Evolutionary conservation across 2,797 vertebrate species (phyloP), one percentile per base, ranked within the genome.

Genomic region (Sebastes trivittatus): DNA sequence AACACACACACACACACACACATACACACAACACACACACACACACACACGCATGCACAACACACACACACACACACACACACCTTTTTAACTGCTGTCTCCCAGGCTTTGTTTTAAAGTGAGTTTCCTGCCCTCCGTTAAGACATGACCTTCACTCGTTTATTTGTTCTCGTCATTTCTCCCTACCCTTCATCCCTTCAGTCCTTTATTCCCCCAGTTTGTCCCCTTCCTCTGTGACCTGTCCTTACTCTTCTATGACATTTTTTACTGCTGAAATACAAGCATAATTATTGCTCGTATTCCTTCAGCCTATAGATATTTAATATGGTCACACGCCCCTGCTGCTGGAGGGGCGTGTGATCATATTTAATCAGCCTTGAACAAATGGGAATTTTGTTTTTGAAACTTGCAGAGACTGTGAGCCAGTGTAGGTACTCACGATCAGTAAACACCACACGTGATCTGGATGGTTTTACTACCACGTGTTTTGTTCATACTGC

Each of bases 91-190:
- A 63, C 63, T 14, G 63, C 42, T 81, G 75, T 81, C 64, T 83
- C 42, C 7, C 20, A 75, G 79, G 55, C 13, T 78, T 81, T 72
- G 64, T 75, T 77, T 72, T 56, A 13, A 77, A 83, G 52, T 68
- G 62, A 81, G 52, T 83, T 62, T 64, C 34, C n/a, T 70, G 52
- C 46, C 72, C 52, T 81, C 59, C 49, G 59, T 70, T 27, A 36
- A 83, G 59, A 82, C 82, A 70, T 75, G 80, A 88, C 89, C 88
- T 88, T 87, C 59, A 76, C 34, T 76, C 23, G 18, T 73, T 38
- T 81, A 56, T 79, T 67, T 72, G 27, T 49, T 46, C 38, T 58
- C 13, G 65, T 79, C 4, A 4, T 62, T 77, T 75, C 66, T 72
- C 77, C 67, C 66, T 30, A 34, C 13, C 49, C 55, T 52, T 72